Conservation (phyloP, 2,888 invertebrate species). For the Netelia inedita region DNA sequence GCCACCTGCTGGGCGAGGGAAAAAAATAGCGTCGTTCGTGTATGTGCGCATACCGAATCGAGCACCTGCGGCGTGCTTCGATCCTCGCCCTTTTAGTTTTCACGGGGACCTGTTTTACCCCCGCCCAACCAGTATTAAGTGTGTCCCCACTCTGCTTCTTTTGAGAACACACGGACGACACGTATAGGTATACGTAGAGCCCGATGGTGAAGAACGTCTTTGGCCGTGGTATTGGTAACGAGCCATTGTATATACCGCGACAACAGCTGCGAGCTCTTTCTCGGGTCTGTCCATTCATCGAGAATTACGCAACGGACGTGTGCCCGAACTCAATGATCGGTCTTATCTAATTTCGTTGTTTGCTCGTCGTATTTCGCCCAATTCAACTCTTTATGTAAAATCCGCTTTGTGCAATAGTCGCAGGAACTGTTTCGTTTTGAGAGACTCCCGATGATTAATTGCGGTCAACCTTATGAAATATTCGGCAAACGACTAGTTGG, state of each 20-base stretch:
- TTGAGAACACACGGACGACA: slow-evolving; percentile 46
- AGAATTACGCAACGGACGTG: background rate
- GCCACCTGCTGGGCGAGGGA: slow-evolving; percentile 61
- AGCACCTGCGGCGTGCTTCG: slow-evolving; percentile 57
- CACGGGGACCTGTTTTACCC: slow-evolving; percentile 8
- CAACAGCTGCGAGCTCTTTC: slow-evolving; percentile 24
- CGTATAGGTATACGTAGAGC: background rate
- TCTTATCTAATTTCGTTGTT: background rate
- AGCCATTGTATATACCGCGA: slow-evolving; percentile 1
- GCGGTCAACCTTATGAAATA: background rate
- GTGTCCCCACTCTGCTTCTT: background rate
- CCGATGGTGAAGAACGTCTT: background rate
- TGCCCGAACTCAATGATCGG: background rate
- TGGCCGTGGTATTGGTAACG: slow-evolving; percentile 5
- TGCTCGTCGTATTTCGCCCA: background rate
- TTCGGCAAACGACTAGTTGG: background rate
- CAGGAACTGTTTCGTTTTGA: too few relatives aligned
- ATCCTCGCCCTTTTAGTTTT: slow-evolving; percentile 30
- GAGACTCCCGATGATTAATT: background rate
- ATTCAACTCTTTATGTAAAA: background rate
- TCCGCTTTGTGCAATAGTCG: too few relatives aligned
- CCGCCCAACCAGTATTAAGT: slow-evolving; percentile 1
- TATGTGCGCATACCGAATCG: slow-evolving; percentile 2
- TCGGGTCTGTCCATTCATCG: slow-evolving; percentile 26
- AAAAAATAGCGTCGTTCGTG: slow-evolving; percentile 12